Evolutionary conservation across 2,797 vertebrate species (phyloP), one percentile per base, ranked within the genome.

Genomic region (Coilia nasus): DNA sequence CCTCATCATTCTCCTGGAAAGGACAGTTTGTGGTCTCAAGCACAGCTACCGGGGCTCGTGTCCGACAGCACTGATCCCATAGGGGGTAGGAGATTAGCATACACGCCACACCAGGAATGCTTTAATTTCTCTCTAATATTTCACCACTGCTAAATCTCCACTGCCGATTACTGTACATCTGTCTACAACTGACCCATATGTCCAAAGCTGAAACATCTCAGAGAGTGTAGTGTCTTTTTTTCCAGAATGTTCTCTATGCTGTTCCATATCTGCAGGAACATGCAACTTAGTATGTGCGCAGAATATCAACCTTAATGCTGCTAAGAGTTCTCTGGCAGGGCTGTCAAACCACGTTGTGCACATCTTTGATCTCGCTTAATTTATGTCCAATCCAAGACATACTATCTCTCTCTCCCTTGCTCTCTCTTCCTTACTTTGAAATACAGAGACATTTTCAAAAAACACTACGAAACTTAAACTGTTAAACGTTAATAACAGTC

Each of bases 361-460:
- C 31, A 75, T 35, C 67, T 75, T 75, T 75, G 67, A 75, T 75
- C 67, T 35, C 25, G 67, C 6, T 75, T 75, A 35, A 35, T 75
- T 75, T 75, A 19, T 35, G 50, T 28, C 28, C 10, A 28, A 17
- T 75, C 7, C 28, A 75, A 75, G 12, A 31, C 62, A 67, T 75
- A 31, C 67, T 75, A 14, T 75, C 12, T 35, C 57, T 54, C 50
- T 54, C 50, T 54, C 50, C 9, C 50, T 54, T 9, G 3, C 50
- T 7, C 50, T 54, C 50, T 54, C 50, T 54, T 54, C 50, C 50
- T 75, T 35, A 15, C 31, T 35, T 75, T 75, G 67, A 35, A 71
- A 71, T 31, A 71, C 35, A 15, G 31, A 4, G 15, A 57, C 1
- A 35, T 28, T 75, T 35, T 75, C 14, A 3, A 19, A 3, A 19